These are phyloP conservation scores for Masnerella sp. DNA, from an alignment of 2,888 invertebrate genomes.

Conservation along the genomic window DNA sequence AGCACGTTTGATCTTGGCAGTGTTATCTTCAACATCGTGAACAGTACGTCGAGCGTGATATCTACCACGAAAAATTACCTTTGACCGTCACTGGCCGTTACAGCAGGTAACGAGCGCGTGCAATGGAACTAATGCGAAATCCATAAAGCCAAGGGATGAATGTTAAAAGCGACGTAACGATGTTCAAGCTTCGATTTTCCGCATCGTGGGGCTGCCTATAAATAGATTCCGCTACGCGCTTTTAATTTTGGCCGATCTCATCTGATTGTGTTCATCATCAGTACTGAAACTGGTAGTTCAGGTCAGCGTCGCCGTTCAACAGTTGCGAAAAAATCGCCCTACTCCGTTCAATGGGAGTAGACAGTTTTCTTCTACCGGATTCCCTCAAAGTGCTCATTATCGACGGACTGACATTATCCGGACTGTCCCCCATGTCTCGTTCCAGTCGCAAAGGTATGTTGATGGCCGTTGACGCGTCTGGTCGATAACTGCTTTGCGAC, in stretches of 20 bases:
- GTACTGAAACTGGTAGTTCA: constrained; percentile 58
- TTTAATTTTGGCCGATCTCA: constrained; percentile 28
- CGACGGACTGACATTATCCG: constrained; percentile 53
- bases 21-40: constrained; percentile 72
- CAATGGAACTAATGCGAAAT: constrained; percentile 71
- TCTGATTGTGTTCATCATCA: background rate
- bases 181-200: constrained; percentile 59
- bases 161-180: constrained; percentile 70
- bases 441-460: constrained; percentile 65
- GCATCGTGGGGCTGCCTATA: constrained; percentile 41
- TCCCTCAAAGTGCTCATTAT: constrained; percentile 16
- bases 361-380: constrained; percentile 40
- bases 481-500: constrained; percentile 70
- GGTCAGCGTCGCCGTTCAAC: constrained; percentile 66
- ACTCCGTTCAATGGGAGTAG: constrained; percentile 61
- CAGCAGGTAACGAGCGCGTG: constrained; percentile 67
- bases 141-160: constrained; percentile 71
- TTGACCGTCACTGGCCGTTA: constrained; percentile 72
- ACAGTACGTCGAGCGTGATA: constrained; percentile 74
- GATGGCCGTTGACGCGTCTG: background rate
- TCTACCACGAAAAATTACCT: constrained; percentile 78
- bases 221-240: constrained; percentile 28
- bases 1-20: constrained; percentile 76
- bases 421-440: constrained; percentile 69
- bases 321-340: constrained; percentile 72